Evolutionary conservation across 2,113 vertebrate species (phyloP), one percentile per base, ranked within the genome.

Genomic region (Micronycteris hirsuta): DNA sequence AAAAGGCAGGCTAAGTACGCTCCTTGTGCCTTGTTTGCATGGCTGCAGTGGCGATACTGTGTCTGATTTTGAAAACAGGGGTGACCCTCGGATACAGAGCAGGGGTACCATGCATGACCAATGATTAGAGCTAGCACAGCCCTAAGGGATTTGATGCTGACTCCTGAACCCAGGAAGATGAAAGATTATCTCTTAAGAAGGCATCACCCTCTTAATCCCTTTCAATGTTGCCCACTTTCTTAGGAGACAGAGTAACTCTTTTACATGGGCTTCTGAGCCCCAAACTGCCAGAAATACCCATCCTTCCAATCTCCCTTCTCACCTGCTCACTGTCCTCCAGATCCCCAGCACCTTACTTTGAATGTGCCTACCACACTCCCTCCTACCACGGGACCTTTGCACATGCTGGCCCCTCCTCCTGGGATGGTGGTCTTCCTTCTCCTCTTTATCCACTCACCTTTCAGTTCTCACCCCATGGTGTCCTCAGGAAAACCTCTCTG

Each of bases 11-110:
- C 47, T 9, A 3, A 17, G 15, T 6, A 5, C 5, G 13, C 22
- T 3, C 1, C n/a, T 7, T 9, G 2, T 8, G n/a, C 22, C 2
- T 5, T 15, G 16, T 38, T 45, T 70, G 0, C 0, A 11, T 12
- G 38, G 47, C 7, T 9, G 58, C 54, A 8, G 56, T 8, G 17
- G 16, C 14, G 13, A 15, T 26, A 19, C 19, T 7, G 8, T 17
- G 7, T 14, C 45, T 52, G 45, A n/a, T 12, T 52, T 16, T 56
- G n/a, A 70, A 76, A 31, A 13, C 49, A 78, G 80, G 49, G 36
- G 10, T 12, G 17, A 26, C 7, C 14, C 3, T 3, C 0, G 2
- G 26, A 33, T 6, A 9, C 16, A 26, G 56, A 89, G 36, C 28
- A 26, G 68, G 33, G 38, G 43, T 8, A 7, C 2, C 52, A 15